phyloP scores from a whole-genome alignment of 2,888 invertebrate species.

The Hipparchia semele region DNA sequence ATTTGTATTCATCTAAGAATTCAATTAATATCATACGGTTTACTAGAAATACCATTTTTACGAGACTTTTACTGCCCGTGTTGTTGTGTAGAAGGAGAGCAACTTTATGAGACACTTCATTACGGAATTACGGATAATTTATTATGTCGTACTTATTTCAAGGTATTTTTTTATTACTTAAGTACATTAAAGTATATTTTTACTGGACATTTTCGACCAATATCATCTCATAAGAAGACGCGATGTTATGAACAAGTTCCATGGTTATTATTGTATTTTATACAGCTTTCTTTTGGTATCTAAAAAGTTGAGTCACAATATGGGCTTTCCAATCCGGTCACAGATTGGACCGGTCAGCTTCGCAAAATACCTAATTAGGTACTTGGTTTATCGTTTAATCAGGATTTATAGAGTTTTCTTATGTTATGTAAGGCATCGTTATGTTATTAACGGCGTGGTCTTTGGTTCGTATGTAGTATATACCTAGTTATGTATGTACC shows the following conservation, averaged over 20 bases:
- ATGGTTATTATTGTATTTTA: slow-evolving; percentile 14
- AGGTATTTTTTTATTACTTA: slow-evolving; percentile 17
- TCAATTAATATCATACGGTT: slow-evolving; percentile 24
- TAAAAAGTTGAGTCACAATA: slow-evolving; percentile 23
- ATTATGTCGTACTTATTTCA: slow-evolving; percentile 23
- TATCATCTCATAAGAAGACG: slow-evolving; percentile 10
- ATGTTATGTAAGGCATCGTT: no score
- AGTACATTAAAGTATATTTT: slow-evolving; percentile 10
- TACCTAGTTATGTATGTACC: no score
- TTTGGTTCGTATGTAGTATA: no score
- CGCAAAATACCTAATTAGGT: neutral
- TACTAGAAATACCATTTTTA: slow-evolving; percentile 43
- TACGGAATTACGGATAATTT: slow-evolving; percentile 24
- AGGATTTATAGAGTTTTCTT: no score
- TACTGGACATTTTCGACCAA: slow-evolving; percentile 29
- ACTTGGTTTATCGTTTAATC: no score
- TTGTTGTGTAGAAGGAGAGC: slow-evolving; percentile 10
- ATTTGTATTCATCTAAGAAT: slow-evolving; percentile 36
- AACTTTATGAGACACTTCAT: slow-evolving; percentile 31
- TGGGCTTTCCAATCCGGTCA: slow-evolving; percentile 3
- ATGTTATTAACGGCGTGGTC: no score
- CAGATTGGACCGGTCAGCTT: neutral
- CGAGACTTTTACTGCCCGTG: slow-evolving; percentile 44
- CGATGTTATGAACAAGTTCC: slow-evolving; percentile 12
- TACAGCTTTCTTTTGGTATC: slow-evolving; percentile 16